These are phyloP conservation scores for Cynaeus angustus DNA, from an alignment of 2,888 invertebrate genomes.

Conservation along the genomic window DNA sequence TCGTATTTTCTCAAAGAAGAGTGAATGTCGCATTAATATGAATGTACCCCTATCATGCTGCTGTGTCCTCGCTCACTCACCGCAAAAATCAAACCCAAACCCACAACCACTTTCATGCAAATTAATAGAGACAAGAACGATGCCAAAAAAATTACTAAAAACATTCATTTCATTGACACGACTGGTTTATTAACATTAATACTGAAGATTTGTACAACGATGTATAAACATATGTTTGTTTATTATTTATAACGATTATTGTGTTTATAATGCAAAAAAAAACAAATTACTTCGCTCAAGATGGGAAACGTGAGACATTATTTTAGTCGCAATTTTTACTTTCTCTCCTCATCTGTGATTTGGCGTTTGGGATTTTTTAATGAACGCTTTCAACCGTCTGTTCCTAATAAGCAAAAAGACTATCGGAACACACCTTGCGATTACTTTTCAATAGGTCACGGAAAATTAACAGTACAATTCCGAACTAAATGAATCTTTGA, in stretches of 20 bases:
- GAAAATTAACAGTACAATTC: no score
- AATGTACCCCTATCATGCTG: constrained; percentile 58
- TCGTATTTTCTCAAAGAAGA: constrained; percentile 70
- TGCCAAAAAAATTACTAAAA: no score
- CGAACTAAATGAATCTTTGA: no score
- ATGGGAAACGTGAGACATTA: no score
- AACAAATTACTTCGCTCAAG: neutral
- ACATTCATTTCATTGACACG: no score
- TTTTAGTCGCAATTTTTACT: constrained; percentile 7
- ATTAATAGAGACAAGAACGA: neutral
- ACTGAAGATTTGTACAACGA: neutral
- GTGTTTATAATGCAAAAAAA: neutral
- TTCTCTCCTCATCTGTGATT: constrained; percentile 31
- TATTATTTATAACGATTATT: no score
- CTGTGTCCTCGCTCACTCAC: constrained; percentile 41
- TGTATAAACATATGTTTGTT: neutral
- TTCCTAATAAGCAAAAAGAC: constrained; percentile 13
- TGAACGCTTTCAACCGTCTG: constrained; percentile 22
- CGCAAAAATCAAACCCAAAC: constrained; percentile 30
- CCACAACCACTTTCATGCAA: constrained; percentile 27
- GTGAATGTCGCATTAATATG: constrained; percentile 68
- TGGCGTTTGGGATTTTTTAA: constrained; percentile 37
- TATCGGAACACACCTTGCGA: constrained; percentile 25
- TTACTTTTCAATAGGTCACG: neutral
- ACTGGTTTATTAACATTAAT: no score